phyloP scores from a whole-genome alignment of 2,113 vertebrate species.

The Cepphus grylle region DNA sequence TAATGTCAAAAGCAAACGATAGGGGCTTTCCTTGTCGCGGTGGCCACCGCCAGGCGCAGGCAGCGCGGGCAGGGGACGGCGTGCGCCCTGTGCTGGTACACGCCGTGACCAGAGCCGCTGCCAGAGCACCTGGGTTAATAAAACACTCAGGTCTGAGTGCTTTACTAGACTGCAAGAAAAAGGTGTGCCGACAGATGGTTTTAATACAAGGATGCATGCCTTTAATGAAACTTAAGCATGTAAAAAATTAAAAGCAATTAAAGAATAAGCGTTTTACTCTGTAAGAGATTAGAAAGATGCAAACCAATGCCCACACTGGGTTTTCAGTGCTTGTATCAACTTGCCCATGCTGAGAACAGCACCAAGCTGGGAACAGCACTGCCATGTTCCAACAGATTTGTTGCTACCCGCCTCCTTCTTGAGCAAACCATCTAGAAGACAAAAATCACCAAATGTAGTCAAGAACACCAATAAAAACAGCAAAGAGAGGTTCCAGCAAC shows the following conservation, averaged over 20 bases:
- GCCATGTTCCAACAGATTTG: background rate
- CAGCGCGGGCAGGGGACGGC: background rate
- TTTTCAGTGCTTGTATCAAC: background rate
- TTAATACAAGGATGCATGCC: background rate
- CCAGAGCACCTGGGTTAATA: background rate
- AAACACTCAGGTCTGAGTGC: background rate
- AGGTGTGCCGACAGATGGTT: background rate
- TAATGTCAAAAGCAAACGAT: background rate
- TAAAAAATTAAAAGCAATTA: slow-evolving; percentile 11
- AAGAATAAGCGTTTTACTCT: background rate
- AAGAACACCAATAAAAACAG: background rate
- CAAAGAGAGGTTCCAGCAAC: background rate
- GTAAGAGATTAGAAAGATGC: background rate
- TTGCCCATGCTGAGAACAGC: background rate
- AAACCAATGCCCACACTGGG: background rate
- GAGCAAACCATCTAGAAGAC: background rate
- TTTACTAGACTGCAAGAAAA: background rate
- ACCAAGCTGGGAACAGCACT: background rate
- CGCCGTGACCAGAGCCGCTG: background rate
- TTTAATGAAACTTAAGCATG: background rate
- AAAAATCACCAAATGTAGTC: background rate
- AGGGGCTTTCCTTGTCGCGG: background rate
- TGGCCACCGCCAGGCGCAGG: background rate
- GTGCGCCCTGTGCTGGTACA: background rate
- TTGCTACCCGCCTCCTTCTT: background rate